phyloP scores from a whole-genome alignment of 2,797 vertebrate genomes.

The Tragopan temminckii region DNA sequence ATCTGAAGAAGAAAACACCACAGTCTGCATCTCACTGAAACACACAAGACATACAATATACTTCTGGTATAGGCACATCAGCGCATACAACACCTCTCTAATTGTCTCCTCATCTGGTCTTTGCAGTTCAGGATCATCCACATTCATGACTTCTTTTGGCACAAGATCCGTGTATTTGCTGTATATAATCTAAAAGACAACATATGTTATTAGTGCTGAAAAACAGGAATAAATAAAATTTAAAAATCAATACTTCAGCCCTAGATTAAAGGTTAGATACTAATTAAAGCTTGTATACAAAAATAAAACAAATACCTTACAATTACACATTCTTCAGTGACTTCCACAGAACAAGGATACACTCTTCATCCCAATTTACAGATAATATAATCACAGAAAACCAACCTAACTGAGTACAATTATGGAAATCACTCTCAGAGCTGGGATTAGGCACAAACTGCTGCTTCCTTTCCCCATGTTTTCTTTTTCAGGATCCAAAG shows the following conservation, averaged over 20 bases:
- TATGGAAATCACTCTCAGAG: background rate
- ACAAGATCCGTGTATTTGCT: slow-evolving; percentile 98
- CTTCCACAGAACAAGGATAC: background rate
- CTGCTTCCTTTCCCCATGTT: background rate
- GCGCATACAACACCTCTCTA: slow-evolving; percentile 86
- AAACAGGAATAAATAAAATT: slow-evolving; percentile 20
- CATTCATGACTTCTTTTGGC: slow-evolving; percentile 95
- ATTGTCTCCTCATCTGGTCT: slow-evolving; percentile 94
- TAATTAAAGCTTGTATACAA: background rate
- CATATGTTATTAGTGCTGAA: slow-evolving; percentile 56
- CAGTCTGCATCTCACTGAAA: background rate
- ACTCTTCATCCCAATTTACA: background rate
- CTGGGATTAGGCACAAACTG: background rate
- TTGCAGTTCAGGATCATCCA: slow-evolving; percentile 92
- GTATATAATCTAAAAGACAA: slow-evolving; percentile 90
- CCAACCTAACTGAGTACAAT: background rate
- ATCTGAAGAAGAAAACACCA: slow-evolving; percentile 83
- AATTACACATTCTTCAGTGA: background rate
- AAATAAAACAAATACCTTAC: background rate
- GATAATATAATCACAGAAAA: background rate
- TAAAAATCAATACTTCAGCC: slow-evolving; percentile 17
- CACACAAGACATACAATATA: background rate
- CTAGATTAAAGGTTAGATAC: background rate
- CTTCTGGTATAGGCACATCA: background rate
- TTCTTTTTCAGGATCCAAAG: background rate